Conservation (phyloP, 2,888 invertebrate species). For the Bembecia ichneumoniformis region DNA sequence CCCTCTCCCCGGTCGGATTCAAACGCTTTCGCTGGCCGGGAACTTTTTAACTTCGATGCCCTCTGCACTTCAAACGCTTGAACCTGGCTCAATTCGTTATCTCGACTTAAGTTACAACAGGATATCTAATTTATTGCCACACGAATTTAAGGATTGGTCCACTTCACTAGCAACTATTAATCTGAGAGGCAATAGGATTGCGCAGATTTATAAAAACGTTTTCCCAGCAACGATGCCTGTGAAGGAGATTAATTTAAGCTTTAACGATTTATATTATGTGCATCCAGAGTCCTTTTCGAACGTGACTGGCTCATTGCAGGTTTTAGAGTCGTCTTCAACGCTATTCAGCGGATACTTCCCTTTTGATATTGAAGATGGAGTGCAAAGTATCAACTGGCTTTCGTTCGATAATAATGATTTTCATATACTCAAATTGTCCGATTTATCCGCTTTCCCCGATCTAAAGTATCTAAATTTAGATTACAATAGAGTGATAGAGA, state of each 20-base stretch:
- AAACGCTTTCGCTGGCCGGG: constrained; percentile 85
- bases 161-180: constrained; percentile 84
- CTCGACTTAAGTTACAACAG: constrained; percentile 91
- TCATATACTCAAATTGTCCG: constrained; percentile 79
- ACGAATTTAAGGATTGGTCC: constrained; percentile 86
- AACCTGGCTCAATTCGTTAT: constrained; percentile 80
- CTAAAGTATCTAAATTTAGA: constrained; percentile 88
- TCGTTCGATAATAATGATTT: constrained; percentile 91
- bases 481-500: constrained; percentile 82
- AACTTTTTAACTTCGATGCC: constrained; percentile 85
- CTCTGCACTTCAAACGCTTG: constrained; percentile 78
- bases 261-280: constrained; percentile 88
- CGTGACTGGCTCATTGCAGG: constrained; percentile 82
- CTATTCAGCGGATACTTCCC: constrained; percentile 85
- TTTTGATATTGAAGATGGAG: constrained; percentile 80
- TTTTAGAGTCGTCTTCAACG: constrained; percentile 88
- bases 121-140: constrained; percentile 82
- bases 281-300: constrained; percentile 86
- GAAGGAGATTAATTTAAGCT: constrained; percentile 90
- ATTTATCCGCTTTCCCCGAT: constrained; percentile 78
- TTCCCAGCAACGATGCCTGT: constrained; percentile 82
- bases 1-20: constrained; percentile 77
- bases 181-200: constrained; percentile 87
- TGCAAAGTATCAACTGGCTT: constrained; percentile 84
- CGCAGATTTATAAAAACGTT: constrained; percentile 78